Evolutionary conservation across 2,797 vertebrate species (phyloP).

Genomic region (Schizopygopsis malacanthus): DNA sequence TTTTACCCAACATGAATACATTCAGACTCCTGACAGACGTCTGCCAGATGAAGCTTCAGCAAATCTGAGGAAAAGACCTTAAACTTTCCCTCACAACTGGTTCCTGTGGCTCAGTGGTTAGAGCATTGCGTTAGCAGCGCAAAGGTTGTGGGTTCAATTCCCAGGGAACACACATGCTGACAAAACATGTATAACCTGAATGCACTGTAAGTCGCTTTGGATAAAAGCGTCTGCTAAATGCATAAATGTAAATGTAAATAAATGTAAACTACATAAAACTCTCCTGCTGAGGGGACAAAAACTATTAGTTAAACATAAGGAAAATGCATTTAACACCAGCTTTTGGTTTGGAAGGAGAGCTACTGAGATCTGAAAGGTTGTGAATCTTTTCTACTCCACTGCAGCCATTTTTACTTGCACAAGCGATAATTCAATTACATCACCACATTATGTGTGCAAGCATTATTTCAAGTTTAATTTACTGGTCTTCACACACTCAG

Average conservation of each 20-base stretch:
- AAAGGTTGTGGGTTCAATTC: too few relatives aligned
- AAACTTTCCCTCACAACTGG: not conserved
- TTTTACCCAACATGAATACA: not conserved
- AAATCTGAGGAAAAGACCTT: not conserved
- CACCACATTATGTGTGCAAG: not conserved
- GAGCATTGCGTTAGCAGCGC: too few relatives aligned
- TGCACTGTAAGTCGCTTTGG: too few relatives aligned
- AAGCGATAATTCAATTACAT: not conserved
- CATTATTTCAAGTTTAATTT: not conserved
- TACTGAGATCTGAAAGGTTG: not conserved
- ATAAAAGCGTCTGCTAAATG: too few relatives aligned
- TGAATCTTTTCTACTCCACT: constrained; percentile 1
- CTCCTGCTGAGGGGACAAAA: not conserved
- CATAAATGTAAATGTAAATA: too few relatives aligned
- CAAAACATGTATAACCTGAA: too few relatives aligned
- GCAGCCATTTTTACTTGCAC: not conserved
- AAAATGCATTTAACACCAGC: not conserved
- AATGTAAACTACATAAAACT: not conserved
- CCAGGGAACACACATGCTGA: too few relatives aligned
- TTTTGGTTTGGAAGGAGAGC: not conserved
- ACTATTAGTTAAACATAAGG: not conserved
- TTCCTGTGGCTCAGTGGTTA: too few relatives aligned
- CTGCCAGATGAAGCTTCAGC: not conserved
- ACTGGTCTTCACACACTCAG: not conserved
- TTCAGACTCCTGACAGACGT: not conserved